Percentiles rank a stretch among this genome's conserved stretches.
phyloP scores from a whole-genome alignment of 2,888 invertebrate genomes.

The Aleiodes leptofemur region DNA sequence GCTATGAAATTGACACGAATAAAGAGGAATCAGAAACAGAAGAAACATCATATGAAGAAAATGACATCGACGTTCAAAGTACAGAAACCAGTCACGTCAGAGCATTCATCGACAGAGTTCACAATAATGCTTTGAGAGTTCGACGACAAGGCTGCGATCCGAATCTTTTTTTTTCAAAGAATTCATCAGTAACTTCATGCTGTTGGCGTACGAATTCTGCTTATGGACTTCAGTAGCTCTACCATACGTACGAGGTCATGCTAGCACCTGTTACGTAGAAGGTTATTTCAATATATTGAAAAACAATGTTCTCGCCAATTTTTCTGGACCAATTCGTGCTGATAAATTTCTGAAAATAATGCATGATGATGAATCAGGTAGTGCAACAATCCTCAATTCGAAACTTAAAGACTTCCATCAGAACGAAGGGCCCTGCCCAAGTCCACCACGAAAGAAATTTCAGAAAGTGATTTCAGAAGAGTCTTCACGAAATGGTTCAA shows the following conservation, averaged over 20 bases:
- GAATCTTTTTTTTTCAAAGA: conserved; percentile 36
- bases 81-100: conserved; percentile 26
- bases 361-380: conserved; percentile 28
- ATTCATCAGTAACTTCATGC: conserved; percentile 37
- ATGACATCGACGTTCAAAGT: conserved; percentile 20
- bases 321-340: conserved; percentile 34
- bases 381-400: conserved; percentile 26
- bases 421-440: conserved; percentile 39
- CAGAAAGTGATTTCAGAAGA: not conserved
- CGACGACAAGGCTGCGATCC: conserved; percentile 19
- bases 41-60: not conserved
- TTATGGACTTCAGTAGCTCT: conserved; percentile 42
- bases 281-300: conserved; percentile 41
- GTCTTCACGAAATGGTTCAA: not conserved
- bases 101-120: conserved; percentile 29
- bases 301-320: conserved; percentile 24
- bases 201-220: conserved; percentile 38
- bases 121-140: conserved; percentile 17
- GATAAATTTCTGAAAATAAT: conserved; percentile 43
- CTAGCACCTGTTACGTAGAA: conserved; percentile 37
- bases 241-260: conserved; percentile 33
- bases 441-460: conserved; percentile 28
- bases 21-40: conserved; percentile 4
- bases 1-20: conserved; percentile 13
- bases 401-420: conserved; percentile 39